Evolutionary conservation across 2,113 vertebrate species (phyloP), one percentile per base, ranked within the genome.

Genomic region (Dunckerocampus dactyliophorus): DNA sequence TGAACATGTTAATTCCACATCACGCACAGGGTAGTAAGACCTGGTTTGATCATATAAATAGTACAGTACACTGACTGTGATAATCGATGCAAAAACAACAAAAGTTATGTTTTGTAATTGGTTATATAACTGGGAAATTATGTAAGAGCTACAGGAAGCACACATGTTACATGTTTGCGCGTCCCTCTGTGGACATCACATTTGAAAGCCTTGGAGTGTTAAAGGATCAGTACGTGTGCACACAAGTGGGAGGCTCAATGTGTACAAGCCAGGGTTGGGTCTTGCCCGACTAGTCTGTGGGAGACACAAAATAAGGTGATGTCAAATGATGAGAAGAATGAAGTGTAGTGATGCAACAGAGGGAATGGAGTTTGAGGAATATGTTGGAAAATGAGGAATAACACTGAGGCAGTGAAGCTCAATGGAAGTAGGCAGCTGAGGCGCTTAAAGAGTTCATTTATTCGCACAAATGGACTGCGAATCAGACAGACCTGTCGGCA

Each of bases 331-430:
- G 52, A 57, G 43, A 70, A 3, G 31, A 42, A 59, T 64, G 43
- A 63, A 63, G 52, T 62, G 62, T 47, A 67, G 20, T 28, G 65
- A 74, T 56, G 54, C 58, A 76, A 62, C 46, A 42, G 37, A 69
- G 28, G 11, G 48, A 76, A 77, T 59, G n/a, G 54, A 62, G 59
- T 68, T 59, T 62, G 45, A 64, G 65, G 63, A 79, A 76, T 67
- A 58, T 49, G 63, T 31, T 46, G 34, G 52, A 72, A 64, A 6
- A 19, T 42, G 54, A 61, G 0, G 4, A 55, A 22, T 24, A 59
- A 22, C 42, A 9, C 16, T 15, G 57, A 61, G 34, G 20, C 63
- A 58, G 72, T 69, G 74, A 52, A 72, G 74, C 82, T 69, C 58
- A 74, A 63, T 78, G 56, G 42, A 42, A 19, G 56, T 56, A 56